Evolutionary conservation across 2,113 vertebrate genomes (phyloP), one percentile per base, ranked within the genome.

Genomic region (Lanius ludovicianus): DNA sequence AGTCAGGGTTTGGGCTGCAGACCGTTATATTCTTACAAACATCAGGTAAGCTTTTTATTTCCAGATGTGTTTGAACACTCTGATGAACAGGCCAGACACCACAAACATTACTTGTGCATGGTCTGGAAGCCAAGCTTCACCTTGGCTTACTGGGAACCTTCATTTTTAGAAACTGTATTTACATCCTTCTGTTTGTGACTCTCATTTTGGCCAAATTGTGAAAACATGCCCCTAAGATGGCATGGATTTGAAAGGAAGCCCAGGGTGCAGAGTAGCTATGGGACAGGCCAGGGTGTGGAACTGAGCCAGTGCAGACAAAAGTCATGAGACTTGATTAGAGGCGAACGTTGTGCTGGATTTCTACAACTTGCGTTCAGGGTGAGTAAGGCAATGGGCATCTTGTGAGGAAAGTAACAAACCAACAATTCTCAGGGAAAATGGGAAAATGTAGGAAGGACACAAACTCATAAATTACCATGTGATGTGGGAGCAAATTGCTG

Each of bases 1-100:
- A 96, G 92, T 89, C 76, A 97, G 91, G 97, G 92, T 93, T 95
- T 97, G 96, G 98, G 98, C 97, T 97, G 98, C 98, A 98, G 97
- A 97, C 96, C 1, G 75, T 96, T 97, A 97, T 71, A 92, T 95
- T 96, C 90, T 97, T 94, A 75, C 59, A 93, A 94, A 96, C 59
- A 27, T 91, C 67, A 78, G 71, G 78, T 92, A 93, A 93, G 50
- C 53, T 91, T 75, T 93, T 73, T 3, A 20, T 87, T 95, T 94
- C 77, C 87, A 84, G 55, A 83, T 79, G 35, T 70, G 4, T 82
- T 91, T 87, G 44, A 91, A 74, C 67, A 57, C 22, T 87, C 67
- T 64, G 70, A 59, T 73, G 19, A 82, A 59, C 25, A 60, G 62
- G 39, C 67, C 82, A 93, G 64, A 74, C 37, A 92, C 21, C 20